Evolutionary conservation across 2,797 vertebrate genomes (phyloP).

Genomic region (Phataginus tricuspis): DNA sequence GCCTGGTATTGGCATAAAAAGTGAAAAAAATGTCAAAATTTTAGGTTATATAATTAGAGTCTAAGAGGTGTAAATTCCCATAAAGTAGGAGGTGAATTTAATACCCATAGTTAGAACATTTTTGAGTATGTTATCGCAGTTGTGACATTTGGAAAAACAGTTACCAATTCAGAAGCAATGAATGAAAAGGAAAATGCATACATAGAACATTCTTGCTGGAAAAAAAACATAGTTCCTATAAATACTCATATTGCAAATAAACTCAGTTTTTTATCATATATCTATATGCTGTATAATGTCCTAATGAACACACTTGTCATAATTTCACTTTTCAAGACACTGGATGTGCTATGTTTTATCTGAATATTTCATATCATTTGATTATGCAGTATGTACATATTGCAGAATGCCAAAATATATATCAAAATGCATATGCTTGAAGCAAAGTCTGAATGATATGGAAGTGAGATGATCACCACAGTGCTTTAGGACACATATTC

Average conservation of each 20-base stretch:
- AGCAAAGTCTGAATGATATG: slow-evolving; percentile 41
- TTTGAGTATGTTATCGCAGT: background rate
- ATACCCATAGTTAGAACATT: background rate
- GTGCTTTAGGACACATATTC: slow-evolving; percentile 70
- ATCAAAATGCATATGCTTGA: background rate
- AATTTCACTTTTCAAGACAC: slow-evolving; percentile 1
- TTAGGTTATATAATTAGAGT: background rate
- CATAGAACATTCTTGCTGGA: background rate
- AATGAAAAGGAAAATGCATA: background rate
- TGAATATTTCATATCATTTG: slow-evolving; percentile 28
- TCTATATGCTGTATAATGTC: background rate
- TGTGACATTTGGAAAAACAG: slow-evolving; percentile 47
- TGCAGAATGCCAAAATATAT: slow-evolving; percentile 23
- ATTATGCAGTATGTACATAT: background rate
- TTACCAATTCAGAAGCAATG: background rate
- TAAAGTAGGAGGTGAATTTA: background rate
- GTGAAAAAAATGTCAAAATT: background rate
- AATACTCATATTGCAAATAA: background rate
- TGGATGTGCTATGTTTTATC: background rate
- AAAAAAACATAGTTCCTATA: background rate
- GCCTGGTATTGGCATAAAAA: background rate
- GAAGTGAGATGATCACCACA: background rate
- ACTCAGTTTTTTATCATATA: background rate
- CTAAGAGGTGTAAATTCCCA: background rate
- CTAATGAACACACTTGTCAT: background rate